These are phyloP conservation scores for Threskiornis aethiopicus DNA, from an alignment of 2,797 vertebrate genomes.

Conservation along the genomic window DNA sequence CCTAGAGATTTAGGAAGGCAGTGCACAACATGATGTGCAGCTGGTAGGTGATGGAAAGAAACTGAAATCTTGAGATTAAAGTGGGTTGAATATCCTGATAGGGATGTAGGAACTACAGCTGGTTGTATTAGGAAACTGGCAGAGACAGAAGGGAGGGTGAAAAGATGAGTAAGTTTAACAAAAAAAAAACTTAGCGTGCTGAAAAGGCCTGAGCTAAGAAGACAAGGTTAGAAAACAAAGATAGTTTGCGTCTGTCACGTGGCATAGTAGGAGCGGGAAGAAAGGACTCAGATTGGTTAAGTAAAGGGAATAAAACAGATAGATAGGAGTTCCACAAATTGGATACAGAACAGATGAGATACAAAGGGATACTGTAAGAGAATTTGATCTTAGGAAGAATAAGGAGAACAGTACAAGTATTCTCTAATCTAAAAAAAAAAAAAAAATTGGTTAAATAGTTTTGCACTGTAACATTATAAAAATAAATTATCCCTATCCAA, in stretches of 20 bases:
- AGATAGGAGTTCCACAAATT: not conserved
- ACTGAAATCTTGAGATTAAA: not conserved
- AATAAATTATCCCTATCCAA: not conserved
- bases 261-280: not conserved
- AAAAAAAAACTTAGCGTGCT: not conserved
- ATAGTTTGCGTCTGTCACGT: not conserved
- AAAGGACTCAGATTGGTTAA: not conserved
- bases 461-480: not conserved
- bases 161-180: not conserved
- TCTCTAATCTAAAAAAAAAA: not conserved
- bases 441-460: not conserved
- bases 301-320: not conserved
- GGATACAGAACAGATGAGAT: not conserved
- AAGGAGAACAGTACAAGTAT: not conserved
- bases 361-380: not conserved
- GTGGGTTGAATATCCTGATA: not conserved
- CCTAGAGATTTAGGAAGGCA: not conserved
- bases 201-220: not conserved
- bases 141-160: not conserved
- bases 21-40: not conserved
- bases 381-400: not conserved
- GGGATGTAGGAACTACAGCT: not conserved
- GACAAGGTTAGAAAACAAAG: not conserved
- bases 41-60: not conserved
- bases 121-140: not conserved